These are phyloP conservation scores for Cerastis rubricosa DNA, from an alignment of 2,888 invertebrate species.

Conservation along the genomic window DNA sequence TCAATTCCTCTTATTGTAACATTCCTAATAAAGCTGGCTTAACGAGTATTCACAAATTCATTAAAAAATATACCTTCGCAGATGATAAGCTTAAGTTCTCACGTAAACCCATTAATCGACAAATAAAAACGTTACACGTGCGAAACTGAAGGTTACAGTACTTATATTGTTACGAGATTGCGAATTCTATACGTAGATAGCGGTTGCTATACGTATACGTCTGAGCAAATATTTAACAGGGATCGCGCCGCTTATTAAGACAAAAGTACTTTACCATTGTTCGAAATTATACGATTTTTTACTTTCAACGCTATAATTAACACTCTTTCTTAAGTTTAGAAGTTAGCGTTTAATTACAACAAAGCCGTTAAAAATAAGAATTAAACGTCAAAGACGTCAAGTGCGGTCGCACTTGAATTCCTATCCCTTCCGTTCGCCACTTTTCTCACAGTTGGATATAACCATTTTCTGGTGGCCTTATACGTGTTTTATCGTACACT, in stretches of 20 bases:
- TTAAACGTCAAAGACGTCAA: constrained; percentile 56
- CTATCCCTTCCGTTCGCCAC: constrained; percentile 53
- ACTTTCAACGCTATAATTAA: not conserved
- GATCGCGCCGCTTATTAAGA: constrained; percentile 28
- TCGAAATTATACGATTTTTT: constrained; percentile 24
- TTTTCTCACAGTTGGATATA: constrained; percentile 69
- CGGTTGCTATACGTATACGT: constrained; percentile 44
- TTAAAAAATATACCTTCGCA: constrained; percentile 19
- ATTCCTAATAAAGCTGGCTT: constrained; percentile 26
- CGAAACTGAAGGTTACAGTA: constrained; percentile 43
- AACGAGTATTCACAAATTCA: constrained; percentile 22
- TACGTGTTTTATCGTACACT: constrained; percentile 76
- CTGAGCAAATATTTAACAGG: constrained; percentile 50
- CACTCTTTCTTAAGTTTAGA: constrained; percentile 12
- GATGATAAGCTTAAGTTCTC: constrained; percentile 41
- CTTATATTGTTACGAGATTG: constrained; percentile 48
- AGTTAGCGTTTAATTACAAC: constrained; percentile 38
- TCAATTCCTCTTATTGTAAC: constrained; percentile 34
- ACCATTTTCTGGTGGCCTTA: constrained; percentile 66
- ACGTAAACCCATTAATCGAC: constrained; percentile 41
- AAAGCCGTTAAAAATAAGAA: constrained; percentile 54
- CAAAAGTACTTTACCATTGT: constrained; percentile 25
- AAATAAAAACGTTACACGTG: constrained; percentile 57
- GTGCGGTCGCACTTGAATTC: constrained; percentile 56
- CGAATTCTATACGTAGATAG: constrained; percentile 40